Percentiles rank a stretch among this genome's conserved stretches.
Evolutionary conservation across 2,113 vertebrate species (phyloP).

Genomic region (Odocoileus hemionus): DNA sequence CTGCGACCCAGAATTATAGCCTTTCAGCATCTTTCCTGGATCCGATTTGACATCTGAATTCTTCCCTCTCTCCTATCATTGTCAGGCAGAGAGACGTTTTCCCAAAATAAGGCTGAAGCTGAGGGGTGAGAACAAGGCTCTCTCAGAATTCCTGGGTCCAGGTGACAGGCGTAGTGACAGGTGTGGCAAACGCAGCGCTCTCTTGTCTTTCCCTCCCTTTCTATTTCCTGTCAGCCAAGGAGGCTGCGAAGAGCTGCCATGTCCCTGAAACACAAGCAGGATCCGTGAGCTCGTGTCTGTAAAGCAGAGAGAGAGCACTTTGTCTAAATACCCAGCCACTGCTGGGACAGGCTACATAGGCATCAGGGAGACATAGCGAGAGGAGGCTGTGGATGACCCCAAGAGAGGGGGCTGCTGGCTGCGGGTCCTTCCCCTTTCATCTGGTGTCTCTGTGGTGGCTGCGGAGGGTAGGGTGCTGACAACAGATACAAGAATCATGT

Average conservation of each 20-base stretch:
- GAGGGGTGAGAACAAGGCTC: neutral
- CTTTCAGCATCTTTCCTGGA: neutral
- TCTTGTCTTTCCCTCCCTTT: neutral
- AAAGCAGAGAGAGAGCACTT: neutral
- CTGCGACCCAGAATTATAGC: neutral
- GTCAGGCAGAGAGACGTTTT: neutral
- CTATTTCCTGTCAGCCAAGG: slow-evolving; percentile 4
- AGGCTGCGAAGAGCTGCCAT: neutral
- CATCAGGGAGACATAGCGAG: neutral
- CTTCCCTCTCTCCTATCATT: neutral
- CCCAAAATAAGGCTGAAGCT: neutral
- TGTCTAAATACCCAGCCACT: neutral
- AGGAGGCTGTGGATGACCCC: neutral
- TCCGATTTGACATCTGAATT: neutral
- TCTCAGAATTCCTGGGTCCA: slow-evolving; percentile 1
- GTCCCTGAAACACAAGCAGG: neutral
- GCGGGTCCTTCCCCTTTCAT: fast-evolving
- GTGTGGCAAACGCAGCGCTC: neutral
- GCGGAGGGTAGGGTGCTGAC: neutral
- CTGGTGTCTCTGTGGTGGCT: neutral
- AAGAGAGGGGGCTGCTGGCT: neutral
- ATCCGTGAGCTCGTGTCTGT: neutral
- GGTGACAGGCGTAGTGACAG: neutral
- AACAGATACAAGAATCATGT: neutral
- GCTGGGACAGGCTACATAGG: neutral